Evolutionary conservation across 2,797 vertebrate species (phyloP).

Genomic region (Eulemur rubriventer): DNA sequence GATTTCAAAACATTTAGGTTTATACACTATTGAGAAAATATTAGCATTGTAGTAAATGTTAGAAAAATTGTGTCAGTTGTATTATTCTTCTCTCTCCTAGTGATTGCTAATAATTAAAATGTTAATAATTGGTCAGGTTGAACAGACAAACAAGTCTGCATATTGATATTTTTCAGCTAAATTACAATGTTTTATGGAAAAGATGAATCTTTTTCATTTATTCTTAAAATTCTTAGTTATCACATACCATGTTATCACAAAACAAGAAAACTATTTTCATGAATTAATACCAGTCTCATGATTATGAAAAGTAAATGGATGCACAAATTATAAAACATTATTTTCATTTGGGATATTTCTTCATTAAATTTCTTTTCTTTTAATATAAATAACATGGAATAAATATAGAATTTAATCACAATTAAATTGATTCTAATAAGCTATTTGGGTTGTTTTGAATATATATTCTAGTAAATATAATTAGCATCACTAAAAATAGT

Average conservation of each 20-base stretch:
- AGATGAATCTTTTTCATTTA: conserved; percentile 59
- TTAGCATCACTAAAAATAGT: conserved; percentile 13
- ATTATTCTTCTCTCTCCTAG: not conserved
- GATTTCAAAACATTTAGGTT: conserved; percentile 76
- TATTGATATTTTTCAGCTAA: conserved; percentile 66
- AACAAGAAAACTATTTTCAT: conserved; percentile 46
- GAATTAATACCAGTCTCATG: conserved; percentile 66
- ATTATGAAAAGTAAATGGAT: conserved; percentile 41
- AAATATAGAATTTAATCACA: conserved; percentile 63
- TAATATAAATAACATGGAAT: conserved; percentile 64
- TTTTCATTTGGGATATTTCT: conserved; percentile 65
- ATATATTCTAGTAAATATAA: conserved; percentile 43
- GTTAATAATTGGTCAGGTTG: not conserved
- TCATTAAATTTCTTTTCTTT: conserved; percentile 61
- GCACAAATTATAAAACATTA: not conserved
- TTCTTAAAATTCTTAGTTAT: conserved; percentile 67
- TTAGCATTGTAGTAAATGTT: not conserved
- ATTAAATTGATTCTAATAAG: conserved; percentile 68
- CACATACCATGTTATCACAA: conserved; percentile 58
- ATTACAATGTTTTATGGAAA: conserved; percentile 45
- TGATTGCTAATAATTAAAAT: not conserved
- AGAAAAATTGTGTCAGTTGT: not conserved
- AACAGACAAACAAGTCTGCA: conserved; percentile 15
- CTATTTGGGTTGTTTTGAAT: conserved; percentile 55
- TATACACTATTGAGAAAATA: conserved; percentile 68